Evolutionary conservation across 2,113 vertebrate species (phyloP).

Genomic region (Furnarius figulus): DNA sequence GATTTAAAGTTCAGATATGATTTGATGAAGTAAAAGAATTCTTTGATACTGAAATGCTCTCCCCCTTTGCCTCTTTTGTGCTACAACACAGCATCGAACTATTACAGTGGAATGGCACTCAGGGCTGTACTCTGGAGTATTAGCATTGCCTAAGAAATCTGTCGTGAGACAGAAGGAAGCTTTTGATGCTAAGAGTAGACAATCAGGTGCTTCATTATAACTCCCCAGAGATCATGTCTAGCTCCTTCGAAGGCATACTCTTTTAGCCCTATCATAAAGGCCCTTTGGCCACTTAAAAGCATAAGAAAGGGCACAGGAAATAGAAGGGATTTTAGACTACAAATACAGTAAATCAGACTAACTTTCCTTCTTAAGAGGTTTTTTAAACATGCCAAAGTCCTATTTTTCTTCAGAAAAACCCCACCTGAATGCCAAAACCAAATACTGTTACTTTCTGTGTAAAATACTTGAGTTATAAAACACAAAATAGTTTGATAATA

Average conservation of each 20-base stretch:
- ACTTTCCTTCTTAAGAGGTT: background rate
- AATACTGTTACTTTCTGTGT: background rate
- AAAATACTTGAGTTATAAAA: background rate
- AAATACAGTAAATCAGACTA: background rate
- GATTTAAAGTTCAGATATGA: background rate
- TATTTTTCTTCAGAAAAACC: background rate
- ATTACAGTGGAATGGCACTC: background rate
- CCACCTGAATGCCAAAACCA: background rate
- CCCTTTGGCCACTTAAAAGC: background rate
- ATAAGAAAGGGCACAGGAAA: background rate
- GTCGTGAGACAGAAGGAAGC: background rate
- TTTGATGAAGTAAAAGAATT: background rate
- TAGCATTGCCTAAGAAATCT: background rate
- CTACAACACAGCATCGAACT: background rate
- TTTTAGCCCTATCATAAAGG: background rate
- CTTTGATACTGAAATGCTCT: background rate
- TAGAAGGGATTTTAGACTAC: background rate
- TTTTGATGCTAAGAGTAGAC: background rate
- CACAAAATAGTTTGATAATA: background rate
- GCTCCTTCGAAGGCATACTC: background rate
- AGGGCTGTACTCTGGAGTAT: background rate
- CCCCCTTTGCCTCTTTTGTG: background rate
- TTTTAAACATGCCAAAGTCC: background rate
- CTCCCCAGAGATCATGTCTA: background rate
- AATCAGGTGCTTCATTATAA: background rate